Base-by-base conservation (phyloP, 2,113 vertebrate species). In the Holacanthus passer region DNA sequence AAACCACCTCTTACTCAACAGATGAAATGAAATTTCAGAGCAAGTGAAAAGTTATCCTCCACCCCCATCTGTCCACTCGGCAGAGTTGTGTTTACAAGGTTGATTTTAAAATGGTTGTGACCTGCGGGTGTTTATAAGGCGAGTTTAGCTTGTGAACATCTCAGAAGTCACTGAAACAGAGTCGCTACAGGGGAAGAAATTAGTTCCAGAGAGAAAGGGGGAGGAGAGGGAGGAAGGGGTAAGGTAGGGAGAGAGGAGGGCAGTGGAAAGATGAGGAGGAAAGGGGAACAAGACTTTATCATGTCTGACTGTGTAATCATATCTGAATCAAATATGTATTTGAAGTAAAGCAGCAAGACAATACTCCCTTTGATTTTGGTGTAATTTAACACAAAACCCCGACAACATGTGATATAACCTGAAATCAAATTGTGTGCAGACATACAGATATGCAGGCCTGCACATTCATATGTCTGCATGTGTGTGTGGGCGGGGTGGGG, bases 21-120 rank as follows among this genome's bases (percentile, higher is more conserved):
- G 86, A 82, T 84, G 39, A 82, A 93, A 87, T 79, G 20, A 90
- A 69, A 82, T 84, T 85, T 93, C 60, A 52, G 56, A 82, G 81
- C 69, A 76, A 53, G 32, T 22, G 75, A 83, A 82, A 87, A 83
- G 32, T 77, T 76, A 86, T 86, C 79, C 66, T 73, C 43, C 56
- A 22, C 45, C 29, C 3, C 27, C 73, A 64, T 75, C 56, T 59
- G 79, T 73, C 72, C 71, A 37, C 75, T 79, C 11, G 37, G 68
- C 2, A 37, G 16, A 82, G 37, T 67, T 79, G 50, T 79, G 92
- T 93, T 93, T 93, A 93, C 86, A 81, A 79, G 86, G 84, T 81
- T 87, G 74, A 87, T 88, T 91, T 93, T 87, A 69, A 95, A 94
- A 91, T 87, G 69, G 67, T 66, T 77, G 69, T 84, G 94, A 93